These are phyloP conservation scores for Pissodes strobi DNA, from an alignment of 1,140 invertebrate species.

Conservation along the genomic window DNA sequence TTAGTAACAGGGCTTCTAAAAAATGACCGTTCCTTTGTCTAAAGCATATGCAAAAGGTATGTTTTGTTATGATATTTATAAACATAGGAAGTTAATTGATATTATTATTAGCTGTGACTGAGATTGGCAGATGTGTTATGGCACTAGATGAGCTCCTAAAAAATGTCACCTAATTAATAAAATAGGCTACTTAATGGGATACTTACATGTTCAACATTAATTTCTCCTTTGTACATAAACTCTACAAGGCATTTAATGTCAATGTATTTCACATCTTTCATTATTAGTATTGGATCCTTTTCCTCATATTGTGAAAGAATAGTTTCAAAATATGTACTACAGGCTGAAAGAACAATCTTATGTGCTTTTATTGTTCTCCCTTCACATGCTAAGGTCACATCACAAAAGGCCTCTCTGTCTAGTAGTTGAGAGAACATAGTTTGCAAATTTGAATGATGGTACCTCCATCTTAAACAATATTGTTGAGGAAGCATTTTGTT, in stretches of 20 bases:
- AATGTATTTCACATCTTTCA: slow-evolving; percentile 82
- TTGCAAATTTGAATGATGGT: slow-evolving; percentile 87
- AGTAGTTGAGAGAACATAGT: slow-evolving; percentile 88
- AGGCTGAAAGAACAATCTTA: slow-evolving; percentile 79
- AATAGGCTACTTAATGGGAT: too few relatives aligned
- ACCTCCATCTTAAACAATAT: slow-evolving; percentile 89
- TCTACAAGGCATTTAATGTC: slow-evolving; percentile 86
- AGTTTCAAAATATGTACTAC: slow-evolving; percentile 86
- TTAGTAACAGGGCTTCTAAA: too few relatives aligned
- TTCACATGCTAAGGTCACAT: slow-evolving; percentile 88
- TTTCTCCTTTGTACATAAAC: slow-evolving; percentile 96
- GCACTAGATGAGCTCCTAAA: too few relatives aligned
- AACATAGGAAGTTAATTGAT: too few relatives aligned
- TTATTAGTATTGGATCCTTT: slow-evolving; percentile 82
- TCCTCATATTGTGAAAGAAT: slow-evolving; percentile 88
- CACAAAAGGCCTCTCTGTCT: slow-evolving; percentile 86
- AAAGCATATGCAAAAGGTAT: too few relatives aligned
- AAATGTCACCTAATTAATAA: too few relatives aligned
- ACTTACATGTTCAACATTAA: slow-evolving; percentile 91
- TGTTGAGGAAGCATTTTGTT: slow-evolving; percentile 78
- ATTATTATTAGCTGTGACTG: too few relatives aligned
- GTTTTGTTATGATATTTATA: too few relatives aligned
- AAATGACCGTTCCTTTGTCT: too few relatives aligned
- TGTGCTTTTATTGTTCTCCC: slow-evolving; percentile 86
- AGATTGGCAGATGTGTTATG: too few relatives aligned